Conservation (phyloP, 2,888 invertebrate genomes). For the Hypomecis punctinalis region DNA sequence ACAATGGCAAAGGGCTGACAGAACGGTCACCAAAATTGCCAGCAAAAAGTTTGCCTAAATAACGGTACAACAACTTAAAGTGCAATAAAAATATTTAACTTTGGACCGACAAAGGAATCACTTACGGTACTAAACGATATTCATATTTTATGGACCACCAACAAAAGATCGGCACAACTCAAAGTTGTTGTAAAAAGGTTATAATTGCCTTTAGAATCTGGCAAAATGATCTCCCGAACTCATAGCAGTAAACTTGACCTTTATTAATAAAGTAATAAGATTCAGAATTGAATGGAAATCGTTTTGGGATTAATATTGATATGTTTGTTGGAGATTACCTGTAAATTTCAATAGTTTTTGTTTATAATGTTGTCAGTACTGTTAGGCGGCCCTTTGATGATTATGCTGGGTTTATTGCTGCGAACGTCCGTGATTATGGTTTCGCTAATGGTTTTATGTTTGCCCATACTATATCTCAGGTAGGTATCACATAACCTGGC, state of each 20-base stretch:
- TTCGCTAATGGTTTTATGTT: conserved; percentile 36
- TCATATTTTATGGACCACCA: conserved; percentile 56
- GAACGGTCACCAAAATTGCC: conserved; percentile 17
- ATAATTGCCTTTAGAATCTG: conserved; percentile 57
- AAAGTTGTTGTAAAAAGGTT: conserved; percentile 67
- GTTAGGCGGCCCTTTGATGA: conserved; percentile 45
- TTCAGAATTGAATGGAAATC: conserved; percentile 31
- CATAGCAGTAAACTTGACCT: neutral
- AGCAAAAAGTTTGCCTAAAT: conserved; percentile 39
- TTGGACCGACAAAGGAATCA: conserved; percentile 44
- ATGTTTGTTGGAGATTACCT: conserved; percentile 46
- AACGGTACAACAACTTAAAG: conserved; percentile 58
- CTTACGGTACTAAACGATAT: conserved; percentile 54
- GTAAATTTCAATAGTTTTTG: conserved; percentile 46
- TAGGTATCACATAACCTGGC: no score
- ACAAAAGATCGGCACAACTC: conserved; percentile 62
- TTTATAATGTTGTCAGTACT: conserved; percentile 45
- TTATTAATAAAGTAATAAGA: conserved; percentile 14
- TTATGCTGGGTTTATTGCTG: conserved; percentile 18
- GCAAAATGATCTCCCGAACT: conserved; percentile 17
- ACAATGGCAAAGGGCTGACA: conserved; percentile 20
- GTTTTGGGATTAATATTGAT: conserved; percentile 27
- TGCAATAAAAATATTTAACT: conserved; percentile 59
- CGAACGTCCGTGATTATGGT: conserved; percentile 29
- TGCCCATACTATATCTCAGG: no score